Base-by-base conservation (phyloP, 2,888 invertebrate species). In the Mayetiola destructor region DNA sequence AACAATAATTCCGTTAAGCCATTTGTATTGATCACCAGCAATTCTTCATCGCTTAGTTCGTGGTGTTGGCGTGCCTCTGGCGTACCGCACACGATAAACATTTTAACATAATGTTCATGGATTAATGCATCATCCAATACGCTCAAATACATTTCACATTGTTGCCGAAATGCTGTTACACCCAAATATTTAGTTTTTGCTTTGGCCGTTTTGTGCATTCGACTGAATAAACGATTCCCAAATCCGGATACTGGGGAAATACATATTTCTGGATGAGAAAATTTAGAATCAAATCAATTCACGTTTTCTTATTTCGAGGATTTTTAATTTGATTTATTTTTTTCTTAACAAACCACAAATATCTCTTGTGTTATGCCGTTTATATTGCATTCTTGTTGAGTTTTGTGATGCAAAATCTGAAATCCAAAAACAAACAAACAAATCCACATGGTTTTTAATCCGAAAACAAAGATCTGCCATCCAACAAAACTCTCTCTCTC, bases 231-330 rank as follows among this genome's bases (percentile, higher is more conserved):
- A 63, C 81, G 80, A 16, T 78, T 75, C 82, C 85, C 64, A 88
- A 75, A 62, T 84, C 80, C 2, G 80, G 77, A 68, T 88, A 85
- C 67, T 79, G 78, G n/a, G 88, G 85, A 70, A 89, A 88, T 61
- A 90, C 75, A 71, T 84, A 84, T 64, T 79, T 79, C 82, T 85
- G 73, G 42, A 71, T 69, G 62, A 57, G 61, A 61, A 42, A 18
- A 21, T 10, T 20, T 8, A 42, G 16, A n/a, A n/a, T 10, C 16
- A 32, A 32, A 32, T 9, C 6, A 32, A 9, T 32, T 32, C 12
- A 9, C 12, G 6, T 32, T 32, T 32, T 12, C 6, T 32, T 32
- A 9, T 32, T 32, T 9, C 6, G 12, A 6, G 12, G 32, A 32
- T 12, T 32, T 32, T 32, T 32, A 9, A 9, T 32, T 32, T 32